A percentile compares a stretch with the other conserved stretches of the same genome.
phyloP scores from a whole-genome alignment of 2,888 invertebrate genomes.

The Lepidocyrtoides sp. region DNA sequence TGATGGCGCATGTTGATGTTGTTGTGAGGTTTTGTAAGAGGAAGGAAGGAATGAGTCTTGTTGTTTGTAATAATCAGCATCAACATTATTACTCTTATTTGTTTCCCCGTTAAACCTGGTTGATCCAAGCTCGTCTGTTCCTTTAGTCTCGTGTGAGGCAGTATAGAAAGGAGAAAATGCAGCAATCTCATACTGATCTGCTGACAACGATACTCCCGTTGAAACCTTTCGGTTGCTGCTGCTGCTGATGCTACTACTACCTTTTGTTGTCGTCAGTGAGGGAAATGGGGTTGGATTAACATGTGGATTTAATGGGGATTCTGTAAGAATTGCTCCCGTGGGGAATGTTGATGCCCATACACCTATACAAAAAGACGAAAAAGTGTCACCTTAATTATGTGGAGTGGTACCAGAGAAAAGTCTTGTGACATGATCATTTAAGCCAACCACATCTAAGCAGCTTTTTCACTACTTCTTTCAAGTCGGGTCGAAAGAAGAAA shows the following conservation, averaged over 20 bases:
- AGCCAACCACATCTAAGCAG: neutral
- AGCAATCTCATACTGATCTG: conserved; percentile 58
- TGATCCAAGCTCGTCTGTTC: conserved; percentile 74
- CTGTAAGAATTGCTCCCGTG: conserved; percentile 78
- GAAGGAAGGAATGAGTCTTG: conserved; percentile 68
- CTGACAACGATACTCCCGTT: conserved; percentile 38
- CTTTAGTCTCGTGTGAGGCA: conserved; percentile 64
- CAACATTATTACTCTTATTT: conserved; percentile 75
- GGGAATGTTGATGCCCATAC: conserved; percentile 72
- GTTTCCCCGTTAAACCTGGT: conserved; percentile 76
- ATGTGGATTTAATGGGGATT: conserved; percentile 80
- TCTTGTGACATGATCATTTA: neutral
- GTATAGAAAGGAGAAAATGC: conserved; percentile 32
- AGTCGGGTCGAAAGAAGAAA: neutral
- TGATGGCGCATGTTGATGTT: conserved; percentile 45
- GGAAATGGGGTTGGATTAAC: conserved; percentile 73
- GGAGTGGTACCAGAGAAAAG: neutral
- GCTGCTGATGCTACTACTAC: neutral
- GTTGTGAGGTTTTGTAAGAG: conserved; percentile 59
- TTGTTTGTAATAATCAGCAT: conserved; percentile 71
- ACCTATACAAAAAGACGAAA: conserved; percentile 55
- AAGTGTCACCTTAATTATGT: neutral
- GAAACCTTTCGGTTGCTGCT: conserved; percentile 19
- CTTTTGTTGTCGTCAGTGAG: conserved; percentile 44
- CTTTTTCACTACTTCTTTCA: neutral